phyloP scores from a whole-genome alignment of 2,113 vertebrate genomes.

The Australoheros scitulus region DNA sequence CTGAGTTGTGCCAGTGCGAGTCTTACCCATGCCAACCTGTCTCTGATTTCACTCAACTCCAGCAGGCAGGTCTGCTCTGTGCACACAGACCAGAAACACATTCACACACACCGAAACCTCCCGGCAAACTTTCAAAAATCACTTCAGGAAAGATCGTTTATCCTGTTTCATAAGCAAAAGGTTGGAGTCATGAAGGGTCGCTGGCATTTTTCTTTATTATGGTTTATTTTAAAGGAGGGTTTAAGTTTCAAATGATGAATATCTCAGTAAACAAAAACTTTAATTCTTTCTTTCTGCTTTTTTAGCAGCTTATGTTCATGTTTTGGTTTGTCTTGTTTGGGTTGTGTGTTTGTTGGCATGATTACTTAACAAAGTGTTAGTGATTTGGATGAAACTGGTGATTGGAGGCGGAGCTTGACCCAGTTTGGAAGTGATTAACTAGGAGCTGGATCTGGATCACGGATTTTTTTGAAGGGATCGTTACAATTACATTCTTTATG shows the following conservation, averaged over 20 bases:
- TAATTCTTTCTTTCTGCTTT: constrained; percentile 8
- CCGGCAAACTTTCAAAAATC: constrained; percentile 25
- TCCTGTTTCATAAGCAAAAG: constrained; percentile 33
- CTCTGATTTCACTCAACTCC: constrained; percentile 58
- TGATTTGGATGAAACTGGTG: not conserved
- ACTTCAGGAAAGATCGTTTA: constrained; percentile 19
- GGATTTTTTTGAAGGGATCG: not conserved
- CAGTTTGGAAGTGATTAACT: not conserved
- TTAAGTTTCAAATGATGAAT: constrained; percentile 44
- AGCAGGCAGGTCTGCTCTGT: constrained; percentile 44
- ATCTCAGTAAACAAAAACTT: not conserved
- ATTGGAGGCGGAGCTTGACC: not conserved
- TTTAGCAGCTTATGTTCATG: not conserved
- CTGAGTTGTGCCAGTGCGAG: constrained; percentile 62
- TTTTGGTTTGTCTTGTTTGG: too few relatives aligned
- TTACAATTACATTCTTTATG: not conserved
- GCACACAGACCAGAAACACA: constrained; percentile 37
- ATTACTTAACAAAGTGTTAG: not conserved
- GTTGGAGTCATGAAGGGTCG: not conserved
- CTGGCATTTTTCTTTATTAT: constrained; percentile 6
- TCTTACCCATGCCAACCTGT: constrained; percentile 62
- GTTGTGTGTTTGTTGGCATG: not conserved
- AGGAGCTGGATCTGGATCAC: not conserved
- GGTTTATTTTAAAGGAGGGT: constrained; percentile 39
- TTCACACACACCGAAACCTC: constrained; percentile 40